Evolutionary conservation across 2,797 vertebrate species (phyloP).

Genomic region (Sebastes vulpes): DNA sequence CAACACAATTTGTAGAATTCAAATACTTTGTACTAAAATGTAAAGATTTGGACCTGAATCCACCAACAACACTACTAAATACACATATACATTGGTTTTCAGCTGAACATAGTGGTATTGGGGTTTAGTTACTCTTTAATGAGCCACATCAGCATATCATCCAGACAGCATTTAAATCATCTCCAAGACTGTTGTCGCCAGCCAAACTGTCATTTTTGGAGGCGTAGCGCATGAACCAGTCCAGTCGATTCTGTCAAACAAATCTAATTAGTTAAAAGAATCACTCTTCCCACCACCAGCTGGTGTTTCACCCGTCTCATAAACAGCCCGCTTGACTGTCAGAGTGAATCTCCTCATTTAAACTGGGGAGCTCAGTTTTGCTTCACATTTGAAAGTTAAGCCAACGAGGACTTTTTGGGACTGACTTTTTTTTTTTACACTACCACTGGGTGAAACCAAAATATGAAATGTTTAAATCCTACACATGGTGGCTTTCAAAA

Average conservation of each 20-base stretch:
- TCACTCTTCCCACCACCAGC: not conserved
- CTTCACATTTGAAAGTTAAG: not conserved
- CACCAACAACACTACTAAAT: not conserved
- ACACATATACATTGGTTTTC: not conserved
- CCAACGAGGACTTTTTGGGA: rapidly evolving
- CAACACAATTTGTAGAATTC: not conserved
- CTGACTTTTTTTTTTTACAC: not conserved
- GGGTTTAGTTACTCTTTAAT: not conserved
- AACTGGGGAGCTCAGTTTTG: not conserved
- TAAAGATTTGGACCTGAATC: not conserved
- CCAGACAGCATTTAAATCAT: not conserved
- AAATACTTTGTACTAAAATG: not conserved
- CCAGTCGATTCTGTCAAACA: not conserved
- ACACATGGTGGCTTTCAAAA: not conserved
- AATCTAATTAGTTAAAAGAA: not conserved
- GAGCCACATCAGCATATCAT: not conserved
- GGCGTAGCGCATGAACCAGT: not conserved
- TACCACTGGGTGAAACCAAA: not conserved
- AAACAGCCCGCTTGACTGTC: not conserved
- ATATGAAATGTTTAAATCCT: not conserved
- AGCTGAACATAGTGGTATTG: not conserved
- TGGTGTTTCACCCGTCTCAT: not conserved
- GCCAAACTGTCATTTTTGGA: not conserved
- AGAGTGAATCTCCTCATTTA: not conserved
- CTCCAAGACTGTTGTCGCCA: not conserved